Evolutionary conservation across 1,140 invertebrate species (phyloP).

Genomic region (Neodiprion lecontei): DNA sequence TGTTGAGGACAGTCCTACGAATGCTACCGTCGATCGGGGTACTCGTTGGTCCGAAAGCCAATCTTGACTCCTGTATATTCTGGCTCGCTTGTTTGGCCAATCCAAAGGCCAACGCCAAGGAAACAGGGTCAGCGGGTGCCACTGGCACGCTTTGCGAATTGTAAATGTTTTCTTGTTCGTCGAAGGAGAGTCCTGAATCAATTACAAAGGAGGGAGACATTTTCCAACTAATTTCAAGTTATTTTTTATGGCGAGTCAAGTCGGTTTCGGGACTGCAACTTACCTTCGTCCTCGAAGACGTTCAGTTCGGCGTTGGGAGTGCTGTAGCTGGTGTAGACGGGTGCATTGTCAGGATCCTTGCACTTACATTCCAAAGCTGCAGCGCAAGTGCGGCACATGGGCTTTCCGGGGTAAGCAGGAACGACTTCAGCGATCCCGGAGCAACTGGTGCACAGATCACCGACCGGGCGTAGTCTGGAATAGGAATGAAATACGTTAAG

Average conservation of each 20-base stretch:
- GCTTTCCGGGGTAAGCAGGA: constrained; percentile 5
- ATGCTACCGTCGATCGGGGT: constrained; percentile 44
- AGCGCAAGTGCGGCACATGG: not conserved
- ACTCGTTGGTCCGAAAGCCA: constrained; percentile 54
- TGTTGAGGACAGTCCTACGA: constrained; percentile 38
- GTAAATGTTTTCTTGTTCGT: constrained; percentile 40
- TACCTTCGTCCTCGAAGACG: constrained; percentile 3
- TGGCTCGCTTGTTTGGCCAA: constrained; percentile 33
- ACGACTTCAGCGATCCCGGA: not conserved
- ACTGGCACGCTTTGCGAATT: constrained; percentile 10
- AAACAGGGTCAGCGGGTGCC: constrained; percentile 56
- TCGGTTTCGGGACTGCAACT: constrained; percentile 27
- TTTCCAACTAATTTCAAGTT: constrained; percentile 47
- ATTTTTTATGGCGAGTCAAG: constrained; percentile 46
- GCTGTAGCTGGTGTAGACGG: not conserved
- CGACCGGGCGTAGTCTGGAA: constrained; percentile 5
- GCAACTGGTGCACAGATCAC: constrained; percentile 1
- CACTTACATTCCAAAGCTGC: not conserved
- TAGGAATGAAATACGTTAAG: not conserved
- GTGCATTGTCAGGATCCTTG: not conserved
- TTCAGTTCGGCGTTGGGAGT: not conserved
- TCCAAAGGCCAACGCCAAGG: constrained; percentile 50
- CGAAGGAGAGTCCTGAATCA: constrained; percentile 40
- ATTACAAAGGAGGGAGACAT: constrained; percentile 35
- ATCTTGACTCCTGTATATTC: constrained; percentile 53